Base-by-base conservation (phyloP, 1,140 invertebrate species). In the Sminthurides bifidus region DNA sequence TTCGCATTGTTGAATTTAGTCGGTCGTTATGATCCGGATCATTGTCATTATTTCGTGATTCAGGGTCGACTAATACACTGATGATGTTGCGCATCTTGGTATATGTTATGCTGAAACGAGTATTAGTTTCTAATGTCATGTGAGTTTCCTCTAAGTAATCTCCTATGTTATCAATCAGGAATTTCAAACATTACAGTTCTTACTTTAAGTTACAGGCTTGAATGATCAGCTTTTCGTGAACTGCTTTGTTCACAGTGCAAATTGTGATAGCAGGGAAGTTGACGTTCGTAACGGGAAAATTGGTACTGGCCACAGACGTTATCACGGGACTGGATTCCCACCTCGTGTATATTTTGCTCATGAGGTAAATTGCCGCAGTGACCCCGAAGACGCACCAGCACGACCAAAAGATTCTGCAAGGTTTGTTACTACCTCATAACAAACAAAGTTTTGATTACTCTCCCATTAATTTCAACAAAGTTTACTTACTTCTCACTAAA, bases 231-330 rank as follows among this genome's bases (percentile, higher is more conserved):
- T 66, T 66, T 37, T 66, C 64, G 56, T 52, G 54, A 12, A 66
- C 57, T 17, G 64, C 64, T 37, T 66, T 66, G 35, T 64, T 66
- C 1, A 66, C 64, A 12, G 64, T 61, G 43, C 64, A 66, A 27
- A 66, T 58, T 10, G 64, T 66, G 0, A 66, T 59, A 3, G 64
- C 61, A 2, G 64, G 64, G 54, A 66, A 66, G 12, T 52, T 40
- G n/a, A 66, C 45, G 30, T 52, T 31, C 5, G 50, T 45, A 2
- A 61, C 56, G 19, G 64, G 62, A 29, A 45, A 53, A 53, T 64
- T 64, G 2, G 64, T 66, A 0, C 48, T 54, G 0, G 52, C 31
- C 0, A 56, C 52, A 3, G 53, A 57, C 15, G 64, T 66, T 10
- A 66, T 53, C 0, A 66, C 62, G 4, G 64, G 64, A 53, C 50